Evolutionary conservation across 2,113 vertebrate species (phyloP).

Genomic region (Anser cygnoides): DNA sequence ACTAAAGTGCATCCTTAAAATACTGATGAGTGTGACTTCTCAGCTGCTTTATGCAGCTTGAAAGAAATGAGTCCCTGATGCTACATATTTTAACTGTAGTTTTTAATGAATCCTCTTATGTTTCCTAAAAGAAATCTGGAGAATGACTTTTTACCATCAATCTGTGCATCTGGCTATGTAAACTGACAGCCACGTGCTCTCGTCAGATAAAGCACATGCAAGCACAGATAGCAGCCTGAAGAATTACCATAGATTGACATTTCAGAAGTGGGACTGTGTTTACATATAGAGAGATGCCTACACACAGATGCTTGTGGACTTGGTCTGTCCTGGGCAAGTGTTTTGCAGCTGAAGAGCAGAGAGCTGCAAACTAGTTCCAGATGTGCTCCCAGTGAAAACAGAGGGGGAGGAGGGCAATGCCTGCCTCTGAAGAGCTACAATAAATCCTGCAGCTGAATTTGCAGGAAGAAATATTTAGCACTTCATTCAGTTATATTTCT

Average conservation of each 20-base stretch:
- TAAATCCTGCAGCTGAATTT: background rate
- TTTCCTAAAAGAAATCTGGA: background rate
- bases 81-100: background rate
- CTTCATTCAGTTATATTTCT: background rate
- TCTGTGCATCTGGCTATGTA: background rate
- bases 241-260: background rate
- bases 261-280: background rate
- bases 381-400: background rate
- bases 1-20: background rate
- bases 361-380: background rate
- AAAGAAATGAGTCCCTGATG: background rate
- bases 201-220: background rate
- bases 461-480: background rate
- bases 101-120: background rate
- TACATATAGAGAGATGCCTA: background rate
- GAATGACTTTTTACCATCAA: background rate
- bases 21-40: background rate
- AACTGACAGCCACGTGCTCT: background rate
- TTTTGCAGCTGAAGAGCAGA: background rate
- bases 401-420: background rate
- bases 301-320: background rate
- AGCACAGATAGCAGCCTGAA: background rate
- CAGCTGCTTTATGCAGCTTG: background rate
- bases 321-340: background rate
- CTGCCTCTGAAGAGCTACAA: background rate